Percentiles rank a stretch among this genome's conserved stretches.
phyloP scores from a whole-genome alignment of 1,140 invertebrate genomes.

The Cotesia vestalis region DNA sequence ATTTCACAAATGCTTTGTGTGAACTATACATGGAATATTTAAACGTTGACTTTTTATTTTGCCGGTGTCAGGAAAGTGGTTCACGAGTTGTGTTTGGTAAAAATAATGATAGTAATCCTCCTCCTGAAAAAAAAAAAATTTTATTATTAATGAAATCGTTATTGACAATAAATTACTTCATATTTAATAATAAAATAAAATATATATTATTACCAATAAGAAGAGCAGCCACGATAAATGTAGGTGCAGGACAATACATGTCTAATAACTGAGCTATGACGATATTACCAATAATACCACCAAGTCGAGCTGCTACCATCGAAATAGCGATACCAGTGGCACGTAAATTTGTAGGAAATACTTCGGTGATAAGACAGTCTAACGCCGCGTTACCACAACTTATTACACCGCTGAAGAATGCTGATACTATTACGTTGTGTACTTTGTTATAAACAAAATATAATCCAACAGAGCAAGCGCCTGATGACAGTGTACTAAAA shows the following conservation, averaged over 20 bases:
- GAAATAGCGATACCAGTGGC: constrained; percentile 87
- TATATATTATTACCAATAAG: constrained; percentile 69
- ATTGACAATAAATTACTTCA: constrained; percentile 7
- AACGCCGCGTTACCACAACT: constrained; percentile 88
- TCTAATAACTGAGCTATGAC: constrained; percentile 84
- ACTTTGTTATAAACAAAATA: constrained; percentile 84
- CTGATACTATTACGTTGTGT: constrained; percentile 84
- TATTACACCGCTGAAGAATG: constrained; percentile 86
- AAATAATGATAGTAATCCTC: constrained; percentile 83
- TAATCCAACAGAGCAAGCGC: constrained; percentile 83
- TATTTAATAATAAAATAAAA: constrained; percentile 22
- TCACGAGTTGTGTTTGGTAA: constrained; percentile 86
- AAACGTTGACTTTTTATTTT: constrained; percentile 13
- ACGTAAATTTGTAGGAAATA: constrained; percentile 87
- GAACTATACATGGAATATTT: constrained; percentile 41
- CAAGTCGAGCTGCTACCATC: constrained; percentile 84
- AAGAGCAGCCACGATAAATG: constrained; percentile 83
- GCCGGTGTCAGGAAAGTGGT: constrained; percentile 75
- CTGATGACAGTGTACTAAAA: constrained; percentile 86
- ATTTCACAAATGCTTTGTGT: constrained; percentile 44
- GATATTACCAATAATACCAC: constrained; percentile 87
- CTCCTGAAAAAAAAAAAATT: constrained; percentile 65
- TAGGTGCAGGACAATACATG: constrained; percentile 83
- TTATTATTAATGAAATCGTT: no score
- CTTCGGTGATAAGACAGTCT: constrained; percentile 88